Evolutionary conservation across 2,888 invertebrate species (phyloP).

Genomic region (Eupithecia subfuscata): DNA sequence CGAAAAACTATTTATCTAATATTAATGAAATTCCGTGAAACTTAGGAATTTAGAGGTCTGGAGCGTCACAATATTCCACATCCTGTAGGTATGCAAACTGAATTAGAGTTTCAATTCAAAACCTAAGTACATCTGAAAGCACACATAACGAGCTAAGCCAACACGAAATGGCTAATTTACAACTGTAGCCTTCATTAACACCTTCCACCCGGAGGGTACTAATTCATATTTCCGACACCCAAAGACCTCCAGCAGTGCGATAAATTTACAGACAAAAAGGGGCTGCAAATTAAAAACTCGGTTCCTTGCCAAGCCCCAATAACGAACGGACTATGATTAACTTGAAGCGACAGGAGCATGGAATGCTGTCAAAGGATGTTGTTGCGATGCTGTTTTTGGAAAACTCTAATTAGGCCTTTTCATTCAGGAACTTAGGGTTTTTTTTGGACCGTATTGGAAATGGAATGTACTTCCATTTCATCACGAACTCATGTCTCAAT

Average conservation of each 20-base stretch:
- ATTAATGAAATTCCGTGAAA: no score
- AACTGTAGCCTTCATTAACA: slow-evolving; percentile 62
- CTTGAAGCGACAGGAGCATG: slow-evolving; percentile 53
- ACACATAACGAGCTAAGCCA: slow-evolving; percentile 8
- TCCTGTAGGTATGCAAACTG: not conserved
- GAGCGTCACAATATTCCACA: not conserved
- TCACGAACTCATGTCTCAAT: no score
- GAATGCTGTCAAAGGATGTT: slow-evolving; percentile 20
- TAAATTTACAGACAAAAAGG: slow-evolving; percentile 75
- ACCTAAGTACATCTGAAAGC: not conserved
- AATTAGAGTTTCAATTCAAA: slow-evolving; percentile 15
- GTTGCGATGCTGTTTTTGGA: slow-evolving; percentile 17
- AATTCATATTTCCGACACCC: slow-evolving; percentile 73
- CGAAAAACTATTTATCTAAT: no score
- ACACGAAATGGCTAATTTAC: slow-evolving; percentile 47
- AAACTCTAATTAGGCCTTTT: slow-evolving; percentile 9
- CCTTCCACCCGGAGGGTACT: slow-evolving; percentile 64
- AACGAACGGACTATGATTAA: slow-evolving; percentile 54
- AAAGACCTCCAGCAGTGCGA: slow-evolving; percentile 71
- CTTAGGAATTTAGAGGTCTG: not conserved
- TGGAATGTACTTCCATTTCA: no score
- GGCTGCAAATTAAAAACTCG: slow-evolving; percentile 78
- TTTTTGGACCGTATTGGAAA: no score
- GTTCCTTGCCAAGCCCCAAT: slow-evolving; percentile 66
- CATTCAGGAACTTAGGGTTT: not conserved